phyloP scores from a whole-genome alignment of 2,888 invertebrate genomes.

The Drosophila neotestacea region DNA sequence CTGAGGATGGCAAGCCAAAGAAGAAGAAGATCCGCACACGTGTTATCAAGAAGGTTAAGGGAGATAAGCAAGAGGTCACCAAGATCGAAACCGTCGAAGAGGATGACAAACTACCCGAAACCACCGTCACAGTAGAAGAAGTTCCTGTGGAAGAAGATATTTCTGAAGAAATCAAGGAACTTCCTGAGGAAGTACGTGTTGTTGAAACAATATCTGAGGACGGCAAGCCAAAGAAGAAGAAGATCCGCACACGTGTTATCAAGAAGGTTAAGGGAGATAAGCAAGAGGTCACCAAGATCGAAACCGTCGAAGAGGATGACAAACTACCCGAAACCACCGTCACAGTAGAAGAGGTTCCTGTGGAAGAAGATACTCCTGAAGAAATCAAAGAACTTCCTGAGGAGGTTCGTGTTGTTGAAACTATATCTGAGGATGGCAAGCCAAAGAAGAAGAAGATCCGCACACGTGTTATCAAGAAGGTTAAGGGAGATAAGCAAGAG shows the following conservation, averaged over 20 bases:
- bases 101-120: constrained; percentile 41
- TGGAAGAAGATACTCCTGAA: constrained; percentile 19
- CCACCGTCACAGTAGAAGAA: constrained; percentile 41
- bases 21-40: constrained; percentile 34
- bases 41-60: constrained; percentile 30
- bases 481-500: constrained; percentile 35
- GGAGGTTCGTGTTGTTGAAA: constrained; percentile 28
- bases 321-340: constrained; percentile 22
- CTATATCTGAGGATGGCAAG: constrained; percentile 21
- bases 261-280: constrained; percentile 32
- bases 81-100: constrained; percentile 47
- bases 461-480: constrained; percentile 29
- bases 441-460: constrained; percentile 32
- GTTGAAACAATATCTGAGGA: constrained; percentile 25
- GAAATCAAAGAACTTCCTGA: constrained; percentile 28
- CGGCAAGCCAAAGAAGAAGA: constrained; percentile 26
- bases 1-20: constrained; percentile 19
- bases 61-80: constrained; percentile 39
- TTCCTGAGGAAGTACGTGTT: constrained; percentile 24
- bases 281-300: constrained; percentile 33
- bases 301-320: constrained; percentile 31
- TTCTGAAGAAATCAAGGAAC: constrained; percentile 23
- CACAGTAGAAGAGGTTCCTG: constrained; percentile 23
- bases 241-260: constrained; percentile 28
- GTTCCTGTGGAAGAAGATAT: constrained; percentile 11